These are phyloP conservation scores for Gadopsis marmoratus DNA, from an alignment of 2,797 vertebrate species.

Conservation along the genomic window DNA sequence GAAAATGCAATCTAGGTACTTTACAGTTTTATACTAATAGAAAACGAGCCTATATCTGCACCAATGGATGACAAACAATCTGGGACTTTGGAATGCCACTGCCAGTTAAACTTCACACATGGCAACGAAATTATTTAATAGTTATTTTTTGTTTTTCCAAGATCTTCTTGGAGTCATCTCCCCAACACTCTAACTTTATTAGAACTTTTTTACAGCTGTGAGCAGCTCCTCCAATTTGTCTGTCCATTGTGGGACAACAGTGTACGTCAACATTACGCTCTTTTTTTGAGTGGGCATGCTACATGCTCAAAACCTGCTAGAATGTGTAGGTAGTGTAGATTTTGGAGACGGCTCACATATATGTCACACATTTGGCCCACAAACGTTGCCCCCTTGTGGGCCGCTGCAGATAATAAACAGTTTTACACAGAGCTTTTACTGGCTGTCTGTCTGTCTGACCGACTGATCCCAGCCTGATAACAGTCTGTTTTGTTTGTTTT, in stretches of 20 bases:
- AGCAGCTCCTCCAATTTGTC: neutral
- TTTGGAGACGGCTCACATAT: neutral
- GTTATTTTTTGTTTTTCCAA: neutral
- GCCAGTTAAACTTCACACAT: neutral
- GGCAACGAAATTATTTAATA: neutral
- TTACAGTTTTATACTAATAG: neutral
- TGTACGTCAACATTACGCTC: neutral
- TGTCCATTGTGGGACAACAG: neutral
- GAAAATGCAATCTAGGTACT: neutral
- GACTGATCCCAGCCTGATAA: constrained; percentile 65
- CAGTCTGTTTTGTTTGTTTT: constrained; percentile 57
- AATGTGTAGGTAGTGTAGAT: neutral
- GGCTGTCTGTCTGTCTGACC: constrained; percentile 7
- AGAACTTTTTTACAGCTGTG: neutral
- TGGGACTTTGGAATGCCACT: neutral
- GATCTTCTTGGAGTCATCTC: neutral
- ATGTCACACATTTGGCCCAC: constrained; percentile 50
- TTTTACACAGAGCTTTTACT: constrained; percentile 19
- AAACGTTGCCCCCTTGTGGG: constrained; percentile 83
- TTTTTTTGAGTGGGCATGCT: neutral
- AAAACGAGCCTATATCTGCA: neutral
- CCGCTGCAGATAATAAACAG: constrained; percentile 37
- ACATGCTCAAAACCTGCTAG: neutral
- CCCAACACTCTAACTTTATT: neutral
- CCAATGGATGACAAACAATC: too few relatives aligned